These are phyloP conservation scores for Lasioglossum calceatum DNA, from an alignment of 2,888 invertebrate species.

Conservation along the genomic window DNA sequence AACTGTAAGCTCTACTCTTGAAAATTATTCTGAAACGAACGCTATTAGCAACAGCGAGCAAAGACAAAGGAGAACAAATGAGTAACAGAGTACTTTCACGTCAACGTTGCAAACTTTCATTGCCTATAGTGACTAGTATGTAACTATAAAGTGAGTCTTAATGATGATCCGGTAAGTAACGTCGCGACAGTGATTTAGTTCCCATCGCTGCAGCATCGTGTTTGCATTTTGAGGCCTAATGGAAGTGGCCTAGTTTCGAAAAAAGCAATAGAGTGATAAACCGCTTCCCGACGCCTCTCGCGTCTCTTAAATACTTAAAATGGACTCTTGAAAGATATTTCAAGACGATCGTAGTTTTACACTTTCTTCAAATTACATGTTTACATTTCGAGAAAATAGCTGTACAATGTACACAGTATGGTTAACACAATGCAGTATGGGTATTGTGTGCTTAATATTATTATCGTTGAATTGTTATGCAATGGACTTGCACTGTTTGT, in stretches of 20 bases:
- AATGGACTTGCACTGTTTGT: not conserved
- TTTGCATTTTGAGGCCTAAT: conserved; percentile 7
- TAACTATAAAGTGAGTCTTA: not conserved
- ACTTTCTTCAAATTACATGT: not conserved
- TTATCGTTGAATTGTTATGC: not conserved
- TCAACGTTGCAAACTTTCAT: not conserved
- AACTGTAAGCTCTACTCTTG: not conserved
- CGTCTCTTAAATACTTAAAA: not conserved
- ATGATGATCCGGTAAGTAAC: not conserved
- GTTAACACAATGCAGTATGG: not conserved
- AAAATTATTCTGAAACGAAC: not conserved
- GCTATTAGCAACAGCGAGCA: not conserved
- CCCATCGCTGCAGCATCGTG: not conserved
- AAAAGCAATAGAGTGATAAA: not conserved
- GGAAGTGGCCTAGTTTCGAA: not conserved
- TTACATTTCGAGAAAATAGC: not conserved
- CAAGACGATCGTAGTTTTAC: not conserved
- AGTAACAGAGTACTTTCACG: not conserved
- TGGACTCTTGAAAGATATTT: not conserved
- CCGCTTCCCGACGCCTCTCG: not conserved
- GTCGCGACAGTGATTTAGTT: not conserved
- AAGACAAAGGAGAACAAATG: not conserved
- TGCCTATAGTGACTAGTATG: not conserved
- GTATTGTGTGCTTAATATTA: not conserved
- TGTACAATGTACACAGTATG: not conserved